Evolutionary conservation across 2,797 vertebrate genomes (phyloP).

Genomic region (Tamandua tetradactyla): DNA sequence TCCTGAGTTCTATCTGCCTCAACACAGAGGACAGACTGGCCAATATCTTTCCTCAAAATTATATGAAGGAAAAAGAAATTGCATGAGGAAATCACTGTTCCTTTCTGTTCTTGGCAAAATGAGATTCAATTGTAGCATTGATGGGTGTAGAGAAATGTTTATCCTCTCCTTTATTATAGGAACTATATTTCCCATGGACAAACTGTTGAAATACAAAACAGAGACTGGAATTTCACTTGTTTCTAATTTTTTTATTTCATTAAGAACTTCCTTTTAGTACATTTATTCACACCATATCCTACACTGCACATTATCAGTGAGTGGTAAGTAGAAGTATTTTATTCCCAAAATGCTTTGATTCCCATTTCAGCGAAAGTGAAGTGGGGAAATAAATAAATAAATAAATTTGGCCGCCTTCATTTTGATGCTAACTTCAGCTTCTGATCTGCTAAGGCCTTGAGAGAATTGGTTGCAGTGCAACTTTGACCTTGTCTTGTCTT

Average conservation of each 20-base stretch:
- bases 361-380: neutral
- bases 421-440: slow-evolving; percentile 8
- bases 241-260: neutral
- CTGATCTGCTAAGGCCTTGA: neutral
- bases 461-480: neutral
- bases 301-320: neutral
- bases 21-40: neutral
- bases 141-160: neutral
- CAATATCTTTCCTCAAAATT: neutral
- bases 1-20: neutral
- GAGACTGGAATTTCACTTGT: neutral
- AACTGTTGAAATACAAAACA: neutral
- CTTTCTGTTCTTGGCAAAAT: neutral
- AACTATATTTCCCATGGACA: neutral
- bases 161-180: neutral
- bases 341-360: neutral
- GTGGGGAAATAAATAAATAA: neutral
- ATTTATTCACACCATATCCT: neutral
- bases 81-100: neutral
- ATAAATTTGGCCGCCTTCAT: neutral
- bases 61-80: too few species aligned
- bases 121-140: neutral
- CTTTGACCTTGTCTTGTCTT: neutral
- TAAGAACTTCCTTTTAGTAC: neutral
- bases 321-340: slow-evolving; percentile 16